Percentiles rank a stretch among this genome's conserved stretches.
Conservation (phyloP, 2,113 vertebrate species). For the Ceyx melanurus region DNA sequence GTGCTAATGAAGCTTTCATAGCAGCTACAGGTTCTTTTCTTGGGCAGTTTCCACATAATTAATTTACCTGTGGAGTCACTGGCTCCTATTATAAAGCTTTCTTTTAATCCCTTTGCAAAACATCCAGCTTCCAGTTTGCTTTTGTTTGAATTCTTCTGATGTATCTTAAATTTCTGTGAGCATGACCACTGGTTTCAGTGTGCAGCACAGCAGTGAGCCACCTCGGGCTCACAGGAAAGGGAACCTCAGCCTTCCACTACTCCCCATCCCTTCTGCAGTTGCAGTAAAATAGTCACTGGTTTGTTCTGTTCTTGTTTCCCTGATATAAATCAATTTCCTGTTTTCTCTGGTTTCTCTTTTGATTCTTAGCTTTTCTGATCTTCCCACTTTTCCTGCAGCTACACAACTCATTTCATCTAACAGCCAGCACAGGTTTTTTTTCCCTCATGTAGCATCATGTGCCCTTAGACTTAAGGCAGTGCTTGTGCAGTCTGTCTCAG, state of each 20-base stretch:
- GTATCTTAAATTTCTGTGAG: background rate
- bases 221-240: background rate
- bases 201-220: background rate
- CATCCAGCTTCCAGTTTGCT: background rate
- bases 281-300: background rate
- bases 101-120: background rate
- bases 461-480: background rate
- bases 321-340: background rate
- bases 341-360: background rate
- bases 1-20: background rate
- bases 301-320: background rate
- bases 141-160: background rate
- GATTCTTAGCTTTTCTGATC: background rate
- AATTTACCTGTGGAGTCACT: background rate
- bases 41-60: background rate
- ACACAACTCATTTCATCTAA: background rate
- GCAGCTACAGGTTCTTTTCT: background rate
- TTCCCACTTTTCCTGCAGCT: background rate
- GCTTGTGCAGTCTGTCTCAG: background rate
- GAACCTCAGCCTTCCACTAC: background rate
- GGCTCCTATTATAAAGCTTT: background rate
- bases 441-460: accelerated
- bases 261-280: background rate
- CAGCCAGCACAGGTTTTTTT: background rate
- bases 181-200: accelerated